Conservation (phyloP, 2,797 vertebrate genomes). For the Lagocephalus sceleratus region DNA sequence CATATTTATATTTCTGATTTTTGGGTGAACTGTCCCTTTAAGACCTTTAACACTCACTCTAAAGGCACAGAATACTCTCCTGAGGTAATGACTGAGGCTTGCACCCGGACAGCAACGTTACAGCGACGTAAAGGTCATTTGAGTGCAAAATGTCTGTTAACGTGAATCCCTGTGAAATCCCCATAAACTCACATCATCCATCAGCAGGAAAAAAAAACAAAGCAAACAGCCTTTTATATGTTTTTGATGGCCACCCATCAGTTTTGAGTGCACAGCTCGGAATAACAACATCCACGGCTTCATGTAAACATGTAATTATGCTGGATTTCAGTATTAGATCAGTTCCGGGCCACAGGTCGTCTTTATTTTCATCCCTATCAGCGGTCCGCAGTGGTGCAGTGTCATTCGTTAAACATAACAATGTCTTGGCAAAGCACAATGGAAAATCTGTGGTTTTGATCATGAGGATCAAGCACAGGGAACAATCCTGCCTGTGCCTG, state of each 20-base stretch:
- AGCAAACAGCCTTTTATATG: no score
- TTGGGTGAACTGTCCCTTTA: background rate
- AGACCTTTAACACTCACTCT: conserved; percentile 14
- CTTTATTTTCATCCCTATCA: conserved; percentile 36
- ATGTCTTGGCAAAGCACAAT: conserved; percentile 57
- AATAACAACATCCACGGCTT: conserved; percentile 1
- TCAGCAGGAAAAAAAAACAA: no score
- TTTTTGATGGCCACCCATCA: no score
- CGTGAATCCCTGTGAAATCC: conserved; percentile 1
- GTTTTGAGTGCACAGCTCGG: no score
- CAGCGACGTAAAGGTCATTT: conserved; percentile 18
- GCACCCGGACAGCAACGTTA: conserved; percentile 10
- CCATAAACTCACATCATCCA: no score
- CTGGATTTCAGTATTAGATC: conserved; percentile 10
- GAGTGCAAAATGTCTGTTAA: conserved; percentile 22
- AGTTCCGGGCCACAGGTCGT: conserved; percentile 9
- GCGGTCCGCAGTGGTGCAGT: conserved; percentile 28
- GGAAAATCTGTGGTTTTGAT: conserved; percentile 71
- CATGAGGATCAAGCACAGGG: conserved; percentile 39
- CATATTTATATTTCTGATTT: background rate
- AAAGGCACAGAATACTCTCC: conserved; percentile 7
- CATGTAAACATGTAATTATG: background rate
- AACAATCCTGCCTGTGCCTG: conserved; percentile 40
- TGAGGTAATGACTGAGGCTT: conserved; percentile 1
- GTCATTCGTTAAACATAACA: conserved; percentile 51